These are phyloP conservation scores for Pecten maximus DNA, from an alignment of 2,888 invertebrate genomes.

Conservation along the genomic window DNA sequence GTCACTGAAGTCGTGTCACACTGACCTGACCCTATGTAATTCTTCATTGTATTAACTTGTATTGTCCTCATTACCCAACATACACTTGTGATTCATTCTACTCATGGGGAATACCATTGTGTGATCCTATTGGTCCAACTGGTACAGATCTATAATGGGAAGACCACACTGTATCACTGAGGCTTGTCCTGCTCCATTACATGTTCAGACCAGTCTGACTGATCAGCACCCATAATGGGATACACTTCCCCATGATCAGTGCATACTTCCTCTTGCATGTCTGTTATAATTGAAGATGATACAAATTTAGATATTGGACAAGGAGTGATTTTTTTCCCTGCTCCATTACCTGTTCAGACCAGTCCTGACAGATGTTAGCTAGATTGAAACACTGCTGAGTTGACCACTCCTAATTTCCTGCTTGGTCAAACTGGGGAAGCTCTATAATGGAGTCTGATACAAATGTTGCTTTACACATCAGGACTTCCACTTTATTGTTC, in stretches of 20 bases:
- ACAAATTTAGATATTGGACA: constrained; percentile 19
- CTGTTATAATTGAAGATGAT: not conserved
- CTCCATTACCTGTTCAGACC: not conserved
- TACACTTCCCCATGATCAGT: not conserved
- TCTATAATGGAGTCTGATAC: not conserved
- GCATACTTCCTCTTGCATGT: not conserved
- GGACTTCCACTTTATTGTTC: not conserved
- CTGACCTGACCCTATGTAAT: not conserved
- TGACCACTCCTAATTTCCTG: constrained; percentile 17
- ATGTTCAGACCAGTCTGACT: constrained; percentile 14
- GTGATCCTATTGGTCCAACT: not conserved
- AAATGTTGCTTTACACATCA: not conserved
- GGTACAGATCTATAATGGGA: not conserved
- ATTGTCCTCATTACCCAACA: not conserved
- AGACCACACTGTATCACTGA: not conserved
- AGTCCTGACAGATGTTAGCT: not conserved
- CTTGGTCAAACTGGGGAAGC: not conserved
- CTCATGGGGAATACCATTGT: not conserved
- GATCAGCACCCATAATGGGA: not conserved
- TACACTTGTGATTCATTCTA: not conserved
- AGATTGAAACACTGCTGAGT: not conserved
- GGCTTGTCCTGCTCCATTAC: constrained; percentile 17
- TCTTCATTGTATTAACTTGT: not conserved
- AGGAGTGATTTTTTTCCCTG: not conserved
- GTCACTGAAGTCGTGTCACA: not conserved